Evolutionary conservation across 1,140 invertebrate genomes (phyloP), one percentile per base, ranked within the genome.

Genomic region (Tetramorium alpestre): DNA sequence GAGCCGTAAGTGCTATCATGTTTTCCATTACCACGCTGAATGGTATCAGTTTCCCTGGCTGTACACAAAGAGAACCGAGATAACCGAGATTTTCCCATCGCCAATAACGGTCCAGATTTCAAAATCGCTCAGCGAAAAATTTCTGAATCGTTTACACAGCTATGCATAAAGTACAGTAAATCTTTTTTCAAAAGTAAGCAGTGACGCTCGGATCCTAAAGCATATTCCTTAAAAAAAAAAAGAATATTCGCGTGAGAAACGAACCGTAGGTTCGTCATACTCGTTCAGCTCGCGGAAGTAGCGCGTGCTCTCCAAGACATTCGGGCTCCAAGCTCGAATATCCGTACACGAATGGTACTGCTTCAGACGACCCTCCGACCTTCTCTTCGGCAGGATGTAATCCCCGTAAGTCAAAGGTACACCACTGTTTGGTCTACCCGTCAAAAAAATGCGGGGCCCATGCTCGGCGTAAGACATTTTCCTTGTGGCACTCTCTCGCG

Each of bases 251-350:
- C n/a, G 47, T 70, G 41, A 38, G 22, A 60, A 86, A 90, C 92
- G 76, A 81, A 94, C 93, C 82, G 58, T 54, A n/a, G 78, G 28
- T 22, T 11, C 3, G 38, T 84, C 88, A 86, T 92, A 84, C 87
- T 94, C 93, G 10, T 82, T 90, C 49, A 93, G 87, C 87, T 95
- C 93, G 8, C 92, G 92, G 89, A 94, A 94, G 87, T 94, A 94
- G 76, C 91, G 93, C 33, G 88, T 92, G 87, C 86, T 92, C 54
- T 95, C 93, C 54, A 89, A 67, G 64, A 89, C 77, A 88, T 92
- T 90, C n/a, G 90, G 86, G 78, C 93, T 94, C 94, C 94, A 95
- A 11, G 94, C 93, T 91, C 94, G 91, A 25, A 92, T 90, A 64
- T 94, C 94, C 22, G 89, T 88, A 54, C 91, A 94, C 28, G 94